phyloP scores from a whole-genome alignment of 2,113 vertebrate genomes.

The Nerophis ophidion region DNA sequence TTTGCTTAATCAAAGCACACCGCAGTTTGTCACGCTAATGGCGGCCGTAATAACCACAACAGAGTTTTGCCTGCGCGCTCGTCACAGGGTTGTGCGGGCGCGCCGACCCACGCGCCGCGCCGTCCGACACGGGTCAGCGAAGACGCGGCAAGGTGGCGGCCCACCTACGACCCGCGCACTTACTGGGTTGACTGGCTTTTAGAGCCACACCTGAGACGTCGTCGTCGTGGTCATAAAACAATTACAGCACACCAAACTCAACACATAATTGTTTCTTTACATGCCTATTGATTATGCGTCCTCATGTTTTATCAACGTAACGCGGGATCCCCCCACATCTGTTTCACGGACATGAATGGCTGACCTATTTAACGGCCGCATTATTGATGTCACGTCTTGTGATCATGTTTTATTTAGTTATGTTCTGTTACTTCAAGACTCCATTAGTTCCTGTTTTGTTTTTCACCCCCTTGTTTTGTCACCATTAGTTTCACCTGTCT shows the following conservation, averaged over 20 bases:
- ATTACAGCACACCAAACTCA: background rate
- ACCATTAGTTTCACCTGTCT: too few species aligned
- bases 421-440: too few species aligned
- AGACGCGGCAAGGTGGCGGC: conserved; percentile 3
- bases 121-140: conserved; percentile 53
- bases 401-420: too few species aligned
- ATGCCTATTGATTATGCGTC: conserved; percentile 41
- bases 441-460: too few species aligned
- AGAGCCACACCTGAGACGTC: conserved; percentile 50
- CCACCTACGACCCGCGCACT: conserved; percentile 46
- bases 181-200: conserved; percentile 63
- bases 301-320: conserved; percentile 46
- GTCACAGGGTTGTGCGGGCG: conserved; percentile 59
- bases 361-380: conserved; percentile 75
- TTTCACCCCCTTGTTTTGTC: too few species aligned
- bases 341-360: conserved; percentile 51
- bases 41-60: conserved; percentile 37
- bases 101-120: conserved; percentile 57
- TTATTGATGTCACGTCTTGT: too few species aligned
- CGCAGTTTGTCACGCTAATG: conserved; percentile 54
- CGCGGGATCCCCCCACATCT: conserved; percentile 38
- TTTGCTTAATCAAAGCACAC: conserved; percentile 41
- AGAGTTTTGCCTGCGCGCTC: conserved; percentile 25
- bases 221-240: conserved; percentile 33
- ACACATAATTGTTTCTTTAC: conserved; percentile 13